phyloP scores from a whole-genome alignment of 2,113 vertebrate genomes.

The Mastomys natalensis region DNA sequence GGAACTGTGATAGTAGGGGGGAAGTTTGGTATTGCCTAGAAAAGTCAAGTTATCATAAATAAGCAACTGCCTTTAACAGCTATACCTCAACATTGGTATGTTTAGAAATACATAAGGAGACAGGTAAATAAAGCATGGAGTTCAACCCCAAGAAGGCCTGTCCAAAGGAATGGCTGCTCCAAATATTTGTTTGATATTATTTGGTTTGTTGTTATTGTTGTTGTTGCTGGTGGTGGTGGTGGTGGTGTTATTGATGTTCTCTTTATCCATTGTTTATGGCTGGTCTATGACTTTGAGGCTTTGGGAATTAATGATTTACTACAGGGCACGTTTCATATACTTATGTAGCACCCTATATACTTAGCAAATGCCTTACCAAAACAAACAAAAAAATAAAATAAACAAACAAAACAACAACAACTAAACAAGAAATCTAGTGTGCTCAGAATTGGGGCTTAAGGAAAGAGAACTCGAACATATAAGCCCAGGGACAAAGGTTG shows the following conservation, averaged over 20 bases:
- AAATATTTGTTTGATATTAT: background rate
- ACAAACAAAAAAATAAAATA: background rate
- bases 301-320: background rate
- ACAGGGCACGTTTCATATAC: background rate
- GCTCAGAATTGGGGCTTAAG: background rate
- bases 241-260: background rate
- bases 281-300: background rate
- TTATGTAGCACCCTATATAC: background rate
- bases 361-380: background rate
- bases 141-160: background rate
- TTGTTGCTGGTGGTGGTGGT: background rate
- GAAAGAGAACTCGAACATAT: background rate
- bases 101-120: background rate
- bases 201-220: background rate
- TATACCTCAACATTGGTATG: background rate
- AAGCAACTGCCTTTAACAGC: slow-evolving; percentile 9
- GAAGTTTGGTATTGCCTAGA: background rate
- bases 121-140: background rate
- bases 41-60: slow-evolving; percentile 23
- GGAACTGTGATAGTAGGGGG: slow-evolving; percentile 3
- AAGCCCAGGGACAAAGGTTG: background rate
- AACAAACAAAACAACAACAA: background rate
- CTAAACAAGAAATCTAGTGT: background rate
- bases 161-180: background rate
- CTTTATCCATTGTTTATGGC: background rate